Evolutionary conservation across 2,113 vertebrate genomes (phyloP).

Genomic region (Paracanthobrama guichenoti): DNA sequence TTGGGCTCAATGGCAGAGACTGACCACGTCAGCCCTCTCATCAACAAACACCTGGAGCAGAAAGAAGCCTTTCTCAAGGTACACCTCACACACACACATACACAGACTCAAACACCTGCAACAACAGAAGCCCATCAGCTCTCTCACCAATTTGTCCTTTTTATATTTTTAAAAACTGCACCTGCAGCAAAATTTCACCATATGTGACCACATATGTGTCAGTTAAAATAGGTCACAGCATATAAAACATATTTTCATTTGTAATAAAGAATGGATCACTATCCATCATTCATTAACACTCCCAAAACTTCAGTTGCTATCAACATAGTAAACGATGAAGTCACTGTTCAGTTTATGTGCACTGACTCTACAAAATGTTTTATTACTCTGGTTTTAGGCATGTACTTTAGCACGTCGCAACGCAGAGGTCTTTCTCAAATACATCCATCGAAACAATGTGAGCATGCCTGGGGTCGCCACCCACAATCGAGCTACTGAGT

Average conservation of each 20-base stretch:
- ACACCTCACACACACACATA: slow-evolving; percentile 3
- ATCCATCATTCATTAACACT: neutral
- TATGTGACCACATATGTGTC: slow-evolving; percentile 16
- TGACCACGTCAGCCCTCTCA: slow-evolving; percentile 89
- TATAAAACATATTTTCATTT: neutral
- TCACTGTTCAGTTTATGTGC: neutral
- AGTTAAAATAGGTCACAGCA: neutral
- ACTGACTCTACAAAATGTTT: neutral
- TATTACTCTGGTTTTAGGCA: slow-evolving; percentile 74
- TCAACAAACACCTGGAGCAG: slow-evolving; percentile 98
- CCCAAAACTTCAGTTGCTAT: neutral
- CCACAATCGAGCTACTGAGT: slow-evolving; percentile 92
- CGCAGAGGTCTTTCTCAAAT: slow-evolving; percentile 97
- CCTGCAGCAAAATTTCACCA: slow-evolving; percentile 2
- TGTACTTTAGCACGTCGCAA: slow-evolving; percentile 94
- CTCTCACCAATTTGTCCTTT: neutral
- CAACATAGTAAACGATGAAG: neutral
- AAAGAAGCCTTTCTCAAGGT: slow-evolving; percentile 94
- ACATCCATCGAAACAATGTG: slow-evolving; percentile 97
- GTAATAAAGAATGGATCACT: neutral
- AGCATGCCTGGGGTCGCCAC: slow-evolving; percentile 93
- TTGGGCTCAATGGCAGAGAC: slow-evolving; percentile 84
- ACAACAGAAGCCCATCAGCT: neutral
- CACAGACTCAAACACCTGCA: neutral
- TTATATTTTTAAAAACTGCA: neutral